phyloP scores from a whole-genome alignment of 2,888 invertebrate species.

The Netelia virgata region DNA sequence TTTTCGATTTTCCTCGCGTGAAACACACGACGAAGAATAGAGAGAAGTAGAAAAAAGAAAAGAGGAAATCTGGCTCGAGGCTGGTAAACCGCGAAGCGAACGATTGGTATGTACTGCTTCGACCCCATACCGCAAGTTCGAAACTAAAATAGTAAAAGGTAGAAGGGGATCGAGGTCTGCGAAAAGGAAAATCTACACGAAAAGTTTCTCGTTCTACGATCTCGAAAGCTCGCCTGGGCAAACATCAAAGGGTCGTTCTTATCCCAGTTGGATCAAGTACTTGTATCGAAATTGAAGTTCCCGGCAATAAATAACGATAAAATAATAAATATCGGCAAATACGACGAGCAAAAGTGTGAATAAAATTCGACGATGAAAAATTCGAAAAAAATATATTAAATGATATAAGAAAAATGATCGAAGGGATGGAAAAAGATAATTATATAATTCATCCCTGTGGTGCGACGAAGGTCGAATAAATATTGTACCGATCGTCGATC shows the following conservation, averaged over 20 bases:
- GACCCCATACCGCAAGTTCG: background rate
- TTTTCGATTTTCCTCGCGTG: constrained; percentile 74
- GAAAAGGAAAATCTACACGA: background rate
- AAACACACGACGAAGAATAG: background rate
- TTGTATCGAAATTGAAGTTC: too few relatives aligned
- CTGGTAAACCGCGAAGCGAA: background rate
- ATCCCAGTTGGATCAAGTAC: background rate
- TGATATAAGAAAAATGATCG: too few relatives aligned
- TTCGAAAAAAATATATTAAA: too few relatives aligned
- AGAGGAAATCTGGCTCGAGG: constrained; percentile 3
- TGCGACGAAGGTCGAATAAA: too few relatives aligned
- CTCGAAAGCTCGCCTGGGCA: background rate
- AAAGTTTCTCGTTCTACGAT: background rate
- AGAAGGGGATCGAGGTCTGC: background rate
- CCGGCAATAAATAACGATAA: too few relatives aligned
- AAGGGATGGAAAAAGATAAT: too few relatives aligned
- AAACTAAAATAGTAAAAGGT: background rate
- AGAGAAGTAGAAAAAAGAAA: constrained; percentile 27
- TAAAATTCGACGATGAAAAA: too few relatives aligned
- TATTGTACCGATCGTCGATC: too few relatives aligned
- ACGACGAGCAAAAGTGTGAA: too few relatives aligned
- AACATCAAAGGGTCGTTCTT: background rate
- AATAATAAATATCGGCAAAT: too few relatives aligned
- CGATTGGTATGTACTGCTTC: background rate
- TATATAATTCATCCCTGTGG: too few relatives aligned